Conservation (phyloP, 2,113 vertebrate genomes). For the Engraulis encrasicolus region DNA sequence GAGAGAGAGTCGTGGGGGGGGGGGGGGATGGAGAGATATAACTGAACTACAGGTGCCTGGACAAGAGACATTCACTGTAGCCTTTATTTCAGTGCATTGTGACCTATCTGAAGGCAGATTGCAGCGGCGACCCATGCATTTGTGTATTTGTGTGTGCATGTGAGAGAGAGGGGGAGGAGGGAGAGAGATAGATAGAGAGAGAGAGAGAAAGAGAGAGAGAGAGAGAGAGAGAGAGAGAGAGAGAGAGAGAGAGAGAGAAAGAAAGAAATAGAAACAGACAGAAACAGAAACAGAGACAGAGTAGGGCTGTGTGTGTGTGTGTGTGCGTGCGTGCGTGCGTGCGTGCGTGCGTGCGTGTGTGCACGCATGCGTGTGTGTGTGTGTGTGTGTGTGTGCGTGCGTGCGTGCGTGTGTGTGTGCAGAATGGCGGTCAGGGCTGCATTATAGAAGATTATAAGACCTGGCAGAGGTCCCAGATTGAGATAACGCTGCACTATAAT, state of each 20-base stretch:
- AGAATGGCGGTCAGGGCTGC: too few relatives aligned
- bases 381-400: neutral
- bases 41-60: too few relatives aligned
- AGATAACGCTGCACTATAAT: neutral
- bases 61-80: neutral
- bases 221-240: neutral
- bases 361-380: neutral
- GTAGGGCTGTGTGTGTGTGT: neutral
- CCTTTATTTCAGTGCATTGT: neutral
- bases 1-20: too few relatives aligned
- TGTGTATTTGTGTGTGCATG: neutral
- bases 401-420: too few relatives aligned
- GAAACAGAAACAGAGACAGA: neutral
- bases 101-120: neutral
- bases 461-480: too few relatives aligned
- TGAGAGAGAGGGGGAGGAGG: neutral
- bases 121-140: neutral
- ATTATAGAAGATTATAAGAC: too few relatives aligned
- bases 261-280: neutral
- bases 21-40: too few relatives aligned
- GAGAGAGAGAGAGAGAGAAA: neutral
- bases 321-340: neutral
- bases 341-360: neutral
- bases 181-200: neutral
- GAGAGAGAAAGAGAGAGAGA: neutral